These are phyloP conservation scores for Uria lomvia DNA, from an alignment of 2,113 vertebrate species.

Conservation along the genomic window DNA sequence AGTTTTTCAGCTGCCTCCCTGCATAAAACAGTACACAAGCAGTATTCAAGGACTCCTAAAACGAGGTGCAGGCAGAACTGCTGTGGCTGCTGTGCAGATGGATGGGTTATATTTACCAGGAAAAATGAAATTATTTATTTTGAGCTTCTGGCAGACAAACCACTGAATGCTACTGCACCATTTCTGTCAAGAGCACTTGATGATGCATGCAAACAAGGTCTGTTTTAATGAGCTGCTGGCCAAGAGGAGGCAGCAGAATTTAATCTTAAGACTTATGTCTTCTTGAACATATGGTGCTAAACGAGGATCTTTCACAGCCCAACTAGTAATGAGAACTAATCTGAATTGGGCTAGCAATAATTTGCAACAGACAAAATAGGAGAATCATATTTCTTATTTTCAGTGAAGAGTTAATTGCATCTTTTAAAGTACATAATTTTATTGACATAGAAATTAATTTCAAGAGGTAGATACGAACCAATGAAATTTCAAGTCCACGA, in stretches of 20 bases:
- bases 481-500: background rate
- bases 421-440: background rate
- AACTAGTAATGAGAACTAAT: background rate
- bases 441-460: background rate
- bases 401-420: background rate
- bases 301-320: background rate
- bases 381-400: background rate
- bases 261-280: background rate
- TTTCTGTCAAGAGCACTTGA: background rate
- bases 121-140: background rate
- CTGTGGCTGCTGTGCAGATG: background rate
- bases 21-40: background rate
- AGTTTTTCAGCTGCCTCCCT: background rate
- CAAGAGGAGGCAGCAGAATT: background rate
- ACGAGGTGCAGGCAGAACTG: background rate
- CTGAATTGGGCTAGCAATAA: background rate
- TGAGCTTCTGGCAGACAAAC: background rate
- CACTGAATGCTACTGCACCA: background rate
- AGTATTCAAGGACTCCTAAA: background rate
- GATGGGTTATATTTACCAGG: background rate
- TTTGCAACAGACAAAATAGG: background rate
- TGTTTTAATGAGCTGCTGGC: background rate
- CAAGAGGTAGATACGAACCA: background rate
- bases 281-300: constrained; percentile 2
- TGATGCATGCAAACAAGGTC: background rate